phyloP scores from a whole-genome alignment of 2,797 vertebrate genomes.

The Epinephelus malabaricus region DNA sequence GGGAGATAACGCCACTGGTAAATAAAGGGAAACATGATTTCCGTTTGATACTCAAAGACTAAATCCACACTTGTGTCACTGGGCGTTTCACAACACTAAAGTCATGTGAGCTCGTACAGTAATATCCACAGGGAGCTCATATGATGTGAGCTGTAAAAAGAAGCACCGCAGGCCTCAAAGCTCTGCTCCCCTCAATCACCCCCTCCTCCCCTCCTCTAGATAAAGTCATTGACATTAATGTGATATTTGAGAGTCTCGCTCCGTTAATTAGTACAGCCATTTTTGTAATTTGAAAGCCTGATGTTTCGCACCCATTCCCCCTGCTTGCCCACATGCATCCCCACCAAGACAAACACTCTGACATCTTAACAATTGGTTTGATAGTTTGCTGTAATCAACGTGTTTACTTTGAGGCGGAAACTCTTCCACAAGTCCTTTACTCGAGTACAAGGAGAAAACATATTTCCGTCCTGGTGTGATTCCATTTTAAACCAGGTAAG shows the following conservation, averaged over 20 bases:
- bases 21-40: conserved; percentile 2
- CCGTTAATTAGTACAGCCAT: conserved; percentile 75
- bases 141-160: conserved; percentile 63
- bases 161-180: conserved; percentile 64
- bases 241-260: conserved; percentile 79
- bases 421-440: neutral
- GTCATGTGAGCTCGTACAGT: conserved; percentile 37
- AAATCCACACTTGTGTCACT: conserved; percentile 8
- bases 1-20: neutral
- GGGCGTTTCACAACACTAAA: conserved; percentile 4
- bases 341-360: conserved; percentile 58
- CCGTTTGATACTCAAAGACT: conserved; percentile 9
- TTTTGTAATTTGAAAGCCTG: conserved; percentile 70
- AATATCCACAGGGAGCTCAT: conserved; percentile 53
- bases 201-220: conserved; percentile 20
- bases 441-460: neutral
- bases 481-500: conserved; percentile 14
- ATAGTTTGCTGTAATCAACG: conserved; percentile 51
- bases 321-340: conserved; percentile 30
- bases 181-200: conserved; percentile 21
- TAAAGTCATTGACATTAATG: conserved; percentile 81
- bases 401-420: neutral
- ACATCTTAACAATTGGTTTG: conserved; percentile 75
- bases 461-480: neutral
- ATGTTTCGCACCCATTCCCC: conserved; percentile 62